Evolutionary conservation across 1,140 invertebrate genomes (phyloP), one percentile per base, ranked within the genome.

Genomic region (Zelostemma sp.): DNA sequence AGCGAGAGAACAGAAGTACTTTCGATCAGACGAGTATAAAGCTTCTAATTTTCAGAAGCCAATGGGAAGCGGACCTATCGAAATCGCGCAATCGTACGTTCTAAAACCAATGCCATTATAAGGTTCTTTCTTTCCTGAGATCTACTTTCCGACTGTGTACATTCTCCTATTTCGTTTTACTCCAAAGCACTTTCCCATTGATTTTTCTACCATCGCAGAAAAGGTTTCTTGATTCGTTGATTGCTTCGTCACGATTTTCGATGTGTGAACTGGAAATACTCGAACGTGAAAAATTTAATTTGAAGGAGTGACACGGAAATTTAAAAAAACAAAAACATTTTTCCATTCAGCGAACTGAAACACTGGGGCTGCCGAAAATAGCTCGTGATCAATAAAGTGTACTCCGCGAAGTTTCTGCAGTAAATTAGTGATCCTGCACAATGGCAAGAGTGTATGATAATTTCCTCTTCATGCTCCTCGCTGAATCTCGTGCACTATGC

Each of bases 381-480:
- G 55, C 58, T 66, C 53, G 56, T 50, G 38, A 59, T 60, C 56
- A 60, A 60, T 55, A 60, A 46, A 40, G 28, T n/a, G 45, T 41
- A 59, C 41, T 28, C n/a, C 33, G 56, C 43, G 28, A 28, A 56
- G 51, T 61, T 59, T 51, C 56, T 50, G 31, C n/a, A 45, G 41
- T 53, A 53, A 68, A 57, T 68, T 68, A 53, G 51, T 59, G 57
- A 60, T 67, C 57, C 57, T 41, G 57, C 64, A 67, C 56, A 60
- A 67, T 67, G 51, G 57, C 64, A 51, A 60, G 51, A 60, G 40
- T 60, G 54, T 56, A 67, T 55, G 57, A 59, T 67, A 67, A 67
- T 66, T 66, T 66, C 63, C 63, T 59, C 57, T 59, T 66, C 63
- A 66, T 55, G 50, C 63, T 66, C 60, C 50, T 66, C 63, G 50